Evolutionary conservation across 2,888 invertebrate genomes (phyloP).

Genomic region (Nephrotoma flavescens): DNA sequence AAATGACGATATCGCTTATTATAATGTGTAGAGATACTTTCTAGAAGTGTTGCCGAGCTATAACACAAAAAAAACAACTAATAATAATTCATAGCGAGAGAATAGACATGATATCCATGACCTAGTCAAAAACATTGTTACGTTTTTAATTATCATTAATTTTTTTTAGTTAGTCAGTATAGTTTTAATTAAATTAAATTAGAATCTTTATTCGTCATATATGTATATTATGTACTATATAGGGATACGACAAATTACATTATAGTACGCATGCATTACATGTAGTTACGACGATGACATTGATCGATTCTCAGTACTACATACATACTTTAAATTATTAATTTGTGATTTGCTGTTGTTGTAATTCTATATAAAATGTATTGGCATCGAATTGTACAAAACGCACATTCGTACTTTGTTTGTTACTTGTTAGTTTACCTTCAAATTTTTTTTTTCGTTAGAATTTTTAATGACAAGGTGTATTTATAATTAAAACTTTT

Average conservation of each 20-base stretch:
- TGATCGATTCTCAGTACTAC: not conserved
- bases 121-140: slow-evolving; percentile 2
- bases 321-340: not conserved
- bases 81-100: not conserved
- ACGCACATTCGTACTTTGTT: not conserved
- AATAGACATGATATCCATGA: slow-evolving; percentile 2
- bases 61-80: not conserved
- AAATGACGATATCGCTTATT: not conserved
- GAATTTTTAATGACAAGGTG: not conserved
- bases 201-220: not conserved
- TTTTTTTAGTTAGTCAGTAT: not conserved
- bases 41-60: not conserved
- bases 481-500: not conserved
- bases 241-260: not conserved
- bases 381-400: not conserved
- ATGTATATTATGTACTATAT: not conserved
- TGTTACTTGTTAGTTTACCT: not conserved
- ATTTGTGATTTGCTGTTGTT: not conserved
- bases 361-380: not conserved
- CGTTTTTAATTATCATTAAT: not conserved
- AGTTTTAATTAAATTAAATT: not conserved
- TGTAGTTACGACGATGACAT: not conserved
- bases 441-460: not conserved
- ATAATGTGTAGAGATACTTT: not conserved
- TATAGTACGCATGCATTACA: not conserved